phyloP scores from a whole-genome alignment of 2,888 invertebrate genomes.

The Cloeon dipterum region DNA sequence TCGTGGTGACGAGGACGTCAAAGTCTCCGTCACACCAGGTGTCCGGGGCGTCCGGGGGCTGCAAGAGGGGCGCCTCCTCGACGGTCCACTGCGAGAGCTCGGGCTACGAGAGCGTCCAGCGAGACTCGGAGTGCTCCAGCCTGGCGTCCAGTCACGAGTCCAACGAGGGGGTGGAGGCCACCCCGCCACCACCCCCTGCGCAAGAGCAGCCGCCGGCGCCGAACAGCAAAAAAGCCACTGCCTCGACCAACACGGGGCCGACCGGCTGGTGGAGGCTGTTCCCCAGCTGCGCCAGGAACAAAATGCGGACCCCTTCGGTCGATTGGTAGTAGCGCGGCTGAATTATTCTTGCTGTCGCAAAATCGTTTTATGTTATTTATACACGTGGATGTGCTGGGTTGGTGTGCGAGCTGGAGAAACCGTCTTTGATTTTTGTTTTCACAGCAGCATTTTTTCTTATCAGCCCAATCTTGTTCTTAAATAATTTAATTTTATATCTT shows the following conservation, averaged over 20 bases:
- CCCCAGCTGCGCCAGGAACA: not conserved
- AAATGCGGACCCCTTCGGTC: not conserved
- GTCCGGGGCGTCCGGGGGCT: slow-evolving; percentile 2
- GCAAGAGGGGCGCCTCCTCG: slow-evolving; percentile 30
- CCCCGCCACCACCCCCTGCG: too few relatives aligned
- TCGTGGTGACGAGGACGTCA: slow-evolving; percentile 38
- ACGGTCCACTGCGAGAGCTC: slow-evolving; percentile 52
- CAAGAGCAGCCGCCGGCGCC: too few relatives aligned
- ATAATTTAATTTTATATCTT: too few relatives aligned
- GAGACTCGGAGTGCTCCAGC: slow-evolving; percentile 73
- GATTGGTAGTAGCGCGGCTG: slow-evolving; percentile 1
- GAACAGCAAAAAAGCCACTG: not conserved
- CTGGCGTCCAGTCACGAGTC: slow-evolving; percentile 39
- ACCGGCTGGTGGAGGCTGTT: slow-evolving; percentile 1
- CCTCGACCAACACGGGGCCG: not conserved
- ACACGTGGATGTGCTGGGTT: too few relatives aligned
- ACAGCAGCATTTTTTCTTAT: too few relatives aligned
- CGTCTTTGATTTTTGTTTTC: too few relatives aligned
- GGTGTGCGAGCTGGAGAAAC: too few relatives aligned
- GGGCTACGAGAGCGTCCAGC: slow-evolving; percentile 75
- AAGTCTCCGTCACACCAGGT: slow-evolving; percentile 43
- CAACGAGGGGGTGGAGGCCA: slow-evolving; percentile 9
- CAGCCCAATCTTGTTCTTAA: too few relatives aligned
- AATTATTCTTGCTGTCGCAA: not conserved
- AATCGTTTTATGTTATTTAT: not conserved